phyloP scores from a whole-genome alignment of 2,888 invertebrate species.

The Xylophagus ater region DNA sequence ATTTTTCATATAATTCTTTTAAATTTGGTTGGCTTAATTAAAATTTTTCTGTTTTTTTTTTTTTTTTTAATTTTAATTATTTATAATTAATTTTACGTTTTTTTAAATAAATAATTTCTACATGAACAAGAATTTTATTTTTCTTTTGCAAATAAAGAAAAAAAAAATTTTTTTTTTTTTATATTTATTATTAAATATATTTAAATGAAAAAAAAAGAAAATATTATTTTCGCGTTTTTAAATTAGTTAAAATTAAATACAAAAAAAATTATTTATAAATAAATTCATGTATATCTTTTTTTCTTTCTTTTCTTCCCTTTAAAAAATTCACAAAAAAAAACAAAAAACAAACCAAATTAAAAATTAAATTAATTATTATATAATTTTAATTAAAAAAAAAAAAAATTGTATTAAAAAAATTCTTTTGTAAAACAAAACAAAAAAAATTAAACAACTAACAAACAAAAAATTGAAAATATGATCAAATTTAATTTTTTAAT shows the following conservation, averaged over 20 bases:
- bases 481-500: constrained; percentile 7
- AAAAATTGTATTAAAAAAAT: background rate
- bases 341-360: background rate
- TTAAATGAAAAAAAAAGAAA: background rate
- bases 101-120: constrained; percentile 13
- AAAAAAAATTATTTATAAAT: constrained; percentile 3
- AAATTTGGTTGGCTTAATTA: background rate
- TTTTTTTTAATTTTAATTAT: constrained; percentile 7
- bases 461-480: constrained; percentile 4
- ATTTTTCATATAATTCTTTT: no score
- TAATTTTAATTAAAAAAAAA: constrained; percentile 11
- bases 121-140: constrained; percentile 11
- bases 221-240: constrained; percentile 4
- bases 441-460: constrained; percentile 9
- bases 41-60: constrained; percentile 14
- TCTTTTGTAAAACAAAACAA: constrained; percentile 2
- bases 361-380: constrained; percentile 7
- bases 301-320: constrained; percentile 9
- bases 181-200: constrained; percentile 1
- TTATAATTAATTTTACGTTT: constrained; percentile 11
- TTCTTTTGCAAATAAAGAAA: no score
- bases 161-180: background rate
- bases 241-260: constrained; percentile 1
- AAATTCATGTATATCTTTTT: constrained; percentile 9
- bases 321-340: constrained; percentile 7